Evolutionary conservation across 1,140 invertebrate genomes (phyloP).

Genomic region (Polypedilum pembai): DNA sequence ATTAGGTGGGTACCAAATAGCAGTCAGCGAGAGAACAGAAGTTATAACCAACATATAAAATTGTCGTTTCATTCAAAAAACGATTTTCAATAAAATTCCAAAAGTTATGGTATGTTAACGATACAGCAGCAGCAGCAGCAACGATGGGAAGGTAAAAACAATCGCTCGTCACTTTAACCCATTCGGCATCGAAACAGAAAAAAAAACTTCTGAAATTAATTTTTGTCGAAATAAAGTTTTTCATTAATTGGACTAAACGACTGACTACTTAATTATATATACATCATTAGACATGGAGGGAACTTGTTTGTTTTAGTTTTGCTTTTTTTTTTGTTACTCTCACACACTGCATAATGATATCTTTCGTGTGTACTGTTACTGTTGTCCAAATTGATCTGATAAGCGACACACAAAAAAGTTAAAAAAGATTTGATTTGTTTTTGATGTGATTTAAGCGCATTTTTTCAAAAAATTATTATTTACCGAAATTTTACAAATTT

Average conservation of each 20-base stretch:
- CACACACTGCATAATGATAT: too few relatives aligned
- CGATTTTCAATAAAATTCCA: slow-evolving; percentile 13
- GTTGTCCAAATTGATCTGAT: too few relatives aligned
- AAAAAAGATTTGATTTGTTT: too few relatives aligned
- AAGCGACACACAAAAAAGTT: too few relatives aligned
- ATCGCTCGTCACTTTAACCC: background rate
- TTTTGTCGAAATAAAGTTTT: slow-evolving; percentile 14
- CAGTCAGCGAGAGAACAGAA: slow-evolving; percentile 10
- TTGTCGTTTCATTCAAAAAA: slow-evolving; percentile 18
- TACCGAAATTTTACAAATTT: too few relatives aligned
- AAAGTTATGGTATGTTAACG: slow-evolving; percentile 18
- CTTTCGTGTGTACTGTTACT: too few relatives aligned
- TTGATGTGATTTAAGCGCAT: too few relatives aligned
- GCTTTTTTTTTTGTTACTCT: background rate
- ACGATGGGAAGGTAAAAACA: background rate
- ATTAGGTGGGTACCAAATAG: background rate
- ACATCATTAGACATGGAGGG: slow-evolving; percentile 8
- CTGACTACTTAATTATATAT: slow-evolving; percentile 19
- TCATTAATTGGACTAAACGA: slow-evolving; percentile 18
- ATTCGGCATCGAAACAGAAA: background rate
- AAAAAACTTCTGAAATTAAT: background rate
- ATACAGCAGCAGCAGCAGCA: background rate
- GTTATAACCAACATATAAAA: slow-evolving; percentile 13
- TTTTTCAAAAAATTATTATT: too few relatives aligned
- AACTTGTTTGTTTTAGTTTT: slow-evolving; percentile 13